Percentiles rank a stretch among this genome's conserved stretches.
phyloP scores from a whole-genome alignment of 2,797 vertebrate species.

The Naso thynnoides region DNA sequence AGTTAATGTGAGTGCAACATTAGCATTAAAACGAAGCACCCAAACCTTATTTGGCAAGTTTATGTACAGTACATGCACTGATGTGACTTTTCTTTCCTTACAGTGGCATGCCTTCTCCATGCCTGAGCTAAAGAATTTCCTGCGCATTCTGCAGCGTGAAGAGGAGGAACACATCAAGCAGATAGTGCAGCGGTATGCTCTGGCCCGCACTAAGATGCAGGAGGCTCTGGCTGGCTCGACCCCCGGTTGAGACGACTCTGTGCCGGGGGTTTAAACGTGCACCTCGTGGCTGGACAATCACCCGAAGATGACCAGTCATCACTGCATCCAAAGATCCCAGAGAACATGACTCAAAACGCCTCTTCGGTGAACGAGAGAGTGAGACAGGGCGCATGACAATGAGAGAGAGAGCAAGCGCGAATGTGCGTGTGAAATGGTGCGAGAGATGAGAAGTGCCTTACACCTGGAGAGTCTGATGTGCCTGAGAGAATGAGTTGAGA shows the following conservation, averaged over 20 bases:
- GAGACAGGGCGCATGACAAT: constrained; percentile 74
- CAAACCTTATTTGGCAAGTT: neutral
- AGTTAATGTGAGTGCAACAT: constrained; percentile 91
- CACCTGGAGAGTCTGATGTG: constrained; percentile 85
- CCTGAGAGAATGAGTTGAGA: constrained; percentile 82
- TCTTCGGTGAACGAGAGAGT: constrained; percentile 79
- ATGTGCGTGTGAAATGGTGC: constrained; percentile 82
- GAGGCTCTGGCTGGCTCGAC: constrained; percentile 86
- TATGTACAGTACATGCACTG: neutral
- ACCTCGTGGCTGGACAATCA: constrained; percentile 60
- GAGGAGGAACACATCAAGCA: constrained; percentile 93
- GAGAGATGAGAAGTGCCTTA: constrained; percentile 83
- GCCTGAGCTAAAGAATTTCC: constrained; percentile 94
- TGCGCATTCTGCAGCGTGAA: constrained; percentile 93
- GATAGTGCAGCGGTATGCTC: constrained; percentile 89
- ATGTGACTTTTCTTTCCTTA: constrained; percentile 1
- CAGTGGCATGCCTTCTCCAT: constrained; percentile 96
- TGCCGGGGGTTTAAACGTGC: constrained; percentile 51
- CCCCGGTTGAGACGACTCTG: constrained; percentile 84
- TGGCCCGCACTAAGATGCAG: constrained; percentile 90
- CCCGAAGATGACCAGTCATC: constrained; percentile 60
- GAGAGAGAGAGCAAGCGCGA: constrained; percentile 76
- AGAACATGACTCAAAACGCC: constrained; percentile 67
- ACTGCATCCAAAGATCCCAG: constrained; percentile 76
- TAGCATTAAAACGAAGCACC: neutral